Base-by-base conservation (phyloP, 2,113 vertebrate genomes). In the Cyprinus carpio region DNA sequence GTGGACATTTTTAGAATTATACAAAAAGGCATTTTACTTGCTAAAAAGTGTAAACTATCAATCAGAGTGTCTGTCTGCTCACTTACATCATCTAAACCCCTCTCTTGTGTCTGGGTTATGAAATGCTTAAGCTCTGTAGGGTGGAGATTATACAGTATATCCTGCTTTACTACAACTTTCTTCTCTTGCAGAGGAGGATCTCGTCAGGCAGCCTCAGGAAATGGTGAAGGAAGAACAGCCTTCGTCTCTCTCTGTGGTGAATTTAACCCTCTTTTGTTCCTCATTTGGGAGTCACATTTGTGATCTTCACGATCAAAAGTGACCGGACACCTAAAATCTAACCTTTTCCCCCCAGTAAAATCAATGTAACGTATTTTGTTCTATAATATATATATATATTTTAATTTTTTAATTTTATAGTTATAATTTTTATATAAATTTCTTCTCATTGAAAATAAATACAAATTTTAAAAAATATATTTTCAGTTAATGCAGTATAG, bases 181-280 rank as follows among this genome's bases (percentile, higher is more conserved):
- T 49, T 72, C 31, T 37, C 49, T 86, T 87, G 49, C 85, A 81
- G 85, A 77, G 69, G 40, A 78, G 34, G 12, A 62, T 29, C 54
- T 16, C 6, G 1, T 54, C 60, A 65, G 34, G 34, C 46, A 3
- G 65, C 60, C 37, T 85, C 78, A 20, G 76, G 83, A 82, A 25
- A 84, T 85, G 84, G 37, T 87, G 81, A 83, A 72, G 84, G 37
- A 71, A 85, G 67, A 62, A 49, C 79, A 9, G 74, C 27, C n/a
- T 71, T 85, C n/a, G 76, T 87, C 85, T 89, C 86, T 87, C 85
- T 89, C 81, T 89, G 81, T 90, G 88, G 88, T 89, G 60, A 88
- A 86, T 85, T 71, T 34, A 56, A 40, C 40, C 40, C 1, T 40
- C 1, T 40, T 40, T 40, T 40, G 40, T 7, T 40, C 40, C 40